phyloP scores from a whole-genome alignment of 1,140 invertebrate genomes.

The Callitettix versicolor region DNA sequence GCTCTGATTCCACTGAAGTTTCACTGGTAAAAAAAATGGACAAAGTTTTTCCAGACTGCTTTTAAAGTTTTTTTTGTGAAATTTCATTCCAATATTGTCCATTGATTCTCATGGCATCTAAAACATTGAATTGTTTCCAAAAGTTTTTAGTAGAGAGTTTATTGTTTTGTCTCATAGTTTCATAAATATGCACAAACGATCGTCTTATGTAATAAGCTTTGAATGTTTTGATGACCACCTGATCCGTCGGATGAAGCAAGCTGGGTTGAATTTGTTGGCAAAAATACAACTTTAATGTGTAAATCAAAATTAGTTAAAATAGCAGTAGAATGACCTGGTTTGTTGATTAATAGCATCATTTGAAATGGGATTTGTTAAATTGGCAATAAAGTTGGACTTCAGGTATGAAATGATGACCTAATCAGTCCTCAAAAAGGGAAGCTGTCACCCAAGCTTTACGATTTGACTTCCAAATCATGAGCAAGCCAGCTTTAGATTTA shows the following conservation, averaged over 20 bases:
- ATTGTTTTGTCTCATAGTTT: background rate
- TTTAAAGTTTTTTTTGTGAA: conserved; percentile 13
- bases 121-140: conserved; percentile 5
- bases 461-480: background rate
- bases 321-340: background rate
- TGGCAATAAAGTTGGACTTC: background rate
- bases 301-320: background rate
- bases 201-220: conserved; percentile 23
- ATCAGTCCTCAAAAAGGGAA: background rate
- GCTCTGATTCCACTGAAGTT: background rate
- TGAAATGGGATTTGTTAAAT: background rate
- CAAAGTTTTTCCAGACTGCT: conserved; percentile 19
- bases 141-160: background rate
- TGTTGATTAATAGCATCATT: background rate
- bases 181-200: conserved; percentile 11
- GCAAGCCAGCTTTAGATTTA: too few species aligned
- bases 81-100: conserved; percentile 15
- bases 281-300: background rate
- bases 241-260: conserved; percentile 33
- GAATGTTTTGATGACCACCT: conserved; percentile 31
- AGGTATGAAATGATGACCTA: background rate
- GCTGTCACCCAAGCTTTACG: background rate
- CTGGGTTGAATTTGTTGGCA: conserved; percentile 6
- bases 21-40: conserved; percentile 15
- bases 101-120: conserved; percentile 22